Percentiles rank a stretch among this genome's conserved stretches.
These are phyloP conservation scores for Lepidonotus clava DNA, from an alignment of 2,888 invertebrate species.

Conservation along the genomic window DNA sequence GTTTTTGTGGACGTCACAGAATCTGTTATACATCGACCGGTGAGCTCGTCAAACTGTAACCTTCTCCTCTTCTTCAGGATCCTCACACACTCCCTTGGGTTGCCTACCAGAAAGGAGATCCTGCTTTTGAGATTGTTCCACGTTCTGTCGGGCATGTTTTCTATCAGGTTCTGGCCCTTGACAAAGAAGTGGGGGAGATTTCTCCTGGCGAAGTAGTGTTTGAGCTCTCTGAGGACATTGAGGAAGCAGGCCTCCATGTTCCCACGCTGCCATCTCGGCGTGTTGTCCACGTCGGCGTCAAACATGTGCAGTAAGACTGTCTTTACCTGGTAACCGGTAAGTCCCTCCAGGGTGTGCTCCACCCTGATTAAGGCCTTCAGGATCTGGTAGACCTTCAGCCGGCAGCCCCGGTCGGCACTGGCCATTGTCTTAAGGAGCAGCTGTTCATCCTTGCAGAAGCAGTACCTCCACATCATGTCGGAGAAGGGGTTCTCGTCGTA, in stretches of 20 bases:
- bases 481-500: conserved; percentile 66
- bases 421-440: conserved; percentile 66
- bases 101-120: conserved; percentile 47
- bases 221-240: conserved; percentile 68
- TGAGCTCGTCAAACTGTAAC: neutral
- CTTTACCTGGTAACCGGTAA: conserved; percentile 73
- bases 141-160: conserved; percentile 52
- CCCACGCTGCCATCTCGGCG: conserved; percentile 73
- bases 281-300: conserved; percentile 72
- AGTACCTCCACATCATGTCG: conserved; percentile 68
- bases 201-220: conserved; percentile 65
- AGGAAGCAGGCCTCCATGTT: conserved; percentile 70
- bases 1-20: conserved; percentile 40
- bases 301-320: conserved; percentile 73
- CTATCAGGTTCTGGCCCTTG: conserved; percentile 69
- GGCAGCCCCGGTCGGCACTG: conserved; percentile 67
- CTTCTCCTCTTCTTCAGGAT: conserved; percentile 55
- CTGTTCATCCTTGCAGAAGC: conserved; percentile 63
- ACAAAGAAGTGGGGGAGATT: conserved; percentile 74
- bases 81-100: conserved; percentile 55
- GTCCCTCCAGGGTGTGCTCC: conserved; percentile 67
- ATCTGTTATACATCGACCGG: neutral
- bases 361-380: conserved; percentile 64
- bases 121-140: conserved; percentile 45
- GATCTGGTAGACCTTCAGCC: conserved; percentile 67